Evolutionary conservation across 2,888 invertebrate genomes (phyloP).

Genomic region (Corbicula japonica): DNA sequence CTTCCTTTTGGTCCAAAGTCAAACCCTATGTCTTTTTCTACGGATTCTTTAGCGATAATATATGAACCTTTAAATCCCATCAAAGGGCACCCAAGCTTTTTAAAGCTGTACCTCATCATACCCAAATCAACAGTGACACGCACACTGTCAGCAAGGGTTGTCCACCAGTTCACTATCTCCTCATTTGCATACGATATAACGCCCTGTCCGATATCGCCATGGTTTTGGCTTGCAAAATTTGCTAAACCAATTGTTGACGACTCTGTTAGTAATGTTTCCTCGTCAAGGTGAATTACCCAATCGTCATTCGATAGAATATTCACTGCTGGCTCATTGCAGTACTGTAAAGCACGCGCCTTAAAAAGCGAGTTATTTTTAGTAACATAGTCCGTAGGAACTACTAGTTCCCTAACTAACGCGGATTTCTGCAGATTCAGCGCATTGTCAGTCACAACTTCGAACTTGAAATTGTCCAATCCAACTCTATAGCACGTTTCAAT

Average conservation of each 20-base stretch:
- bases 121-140: conserved; percentile 68
- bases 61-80: conserved; percentile 71
- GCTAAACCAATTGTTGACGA: conserved; percentile 60
- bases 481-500: conserved; percentile 63
- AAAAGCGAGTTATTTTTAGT: conserved; percentile 61
- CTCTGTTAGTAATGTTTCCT: conserved; percentile 68
- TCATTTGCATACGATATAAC: conserved; percentile 68
- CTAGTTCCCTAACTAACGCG: conserved; percentile 57
- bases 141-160: conserved; percentile 66
- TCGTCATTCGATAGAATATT: conserved; percentile 62
- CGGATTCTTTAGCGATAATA: conserved; percentile 61
- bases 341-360: conserved; percentile 69
- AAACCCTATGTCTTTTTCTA: conserved; percentile 65
- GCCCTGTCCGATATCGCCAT: conserved; percentile 67
- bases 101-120: conserved; percentile 66
- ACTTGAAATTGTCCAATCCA: conserved; percentile 68
- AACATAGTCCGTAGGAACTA: conserved; percentile 62
- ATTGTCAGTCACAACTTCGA: conserved; percentile 71
- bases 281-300: conserved; percentile 70
- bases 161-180: conserved; percentile 69
- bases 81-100: conserved; percentile 58
- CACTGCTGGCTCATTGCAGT: conserved; percentile 64
- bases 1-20: conserved; percentile 61
- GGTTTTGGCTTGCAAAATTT: conserved; percentile 63
- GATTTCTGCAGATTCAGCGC: conserved; percentile 58